Conservation (phyloP, 2,113 vertebrate genomes). For the Anhinga rufa region DNA sequence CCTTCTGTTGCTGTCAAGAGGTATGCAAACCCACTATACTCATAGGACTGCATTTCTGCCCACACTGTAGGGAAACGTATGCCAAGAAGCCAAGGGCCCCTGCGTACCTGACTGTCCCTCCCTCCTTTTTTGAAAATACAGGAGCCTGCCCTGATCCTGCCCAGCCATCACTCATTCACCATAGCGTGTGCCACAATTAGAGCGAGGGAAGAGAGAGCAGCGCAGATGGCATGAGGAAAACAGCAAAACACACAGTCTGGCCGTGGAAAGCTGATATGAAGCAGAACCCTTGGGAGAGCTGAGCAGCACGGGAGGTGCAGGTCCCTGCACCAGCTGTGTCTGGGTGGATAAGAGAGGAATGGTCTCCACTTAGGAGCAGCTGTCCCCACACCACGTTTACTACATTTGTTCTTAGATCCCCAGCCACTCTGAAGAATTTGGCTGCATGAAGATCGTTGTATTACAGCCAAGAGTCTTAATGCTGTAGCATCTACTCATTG, state of each 20-base stretch:
- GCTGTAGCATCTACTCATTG: background rate
- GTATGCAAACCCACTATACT: background rate
- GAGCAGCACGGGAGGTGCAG: background rate
- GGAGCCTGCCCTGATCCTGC: background rate
- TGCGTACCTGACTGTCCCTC: fast-evolving
- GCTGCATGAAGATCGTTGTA: fast-evolving
- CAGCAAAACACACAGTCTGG: background rate
- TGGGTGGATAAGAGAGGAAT: background rate
- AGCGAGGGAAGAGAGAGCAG: background rate
- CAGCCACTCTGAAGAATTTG: background rate
- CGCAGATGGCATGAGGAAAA: background rate
- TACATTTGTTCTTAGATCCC: background rate
- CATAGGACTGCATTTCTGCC: background rate
- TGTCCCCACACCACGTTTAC: background rate
- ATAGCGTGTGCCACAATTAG: background rate
- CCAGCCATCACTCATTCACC: background rate
- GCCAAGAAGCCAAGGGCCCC: background rate
- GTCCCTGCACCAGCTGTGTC: background rate
- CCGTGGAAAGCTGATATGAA: background rate
- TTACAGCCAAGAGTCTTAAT: background rate
- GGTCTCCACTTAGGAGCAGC: background rate
- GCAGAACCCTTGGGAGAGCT: background rate
- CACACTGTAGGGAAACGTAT: background rate
- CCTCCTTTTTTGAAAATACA: background rate
- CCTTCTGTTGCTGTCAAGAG: background rate